Evolutionary conservation across 2,113 vertebrate genomes (phyloP), one percentile per base, ranked within the genome.

Genomic region (Cyprinodon variegatus): DNA sequence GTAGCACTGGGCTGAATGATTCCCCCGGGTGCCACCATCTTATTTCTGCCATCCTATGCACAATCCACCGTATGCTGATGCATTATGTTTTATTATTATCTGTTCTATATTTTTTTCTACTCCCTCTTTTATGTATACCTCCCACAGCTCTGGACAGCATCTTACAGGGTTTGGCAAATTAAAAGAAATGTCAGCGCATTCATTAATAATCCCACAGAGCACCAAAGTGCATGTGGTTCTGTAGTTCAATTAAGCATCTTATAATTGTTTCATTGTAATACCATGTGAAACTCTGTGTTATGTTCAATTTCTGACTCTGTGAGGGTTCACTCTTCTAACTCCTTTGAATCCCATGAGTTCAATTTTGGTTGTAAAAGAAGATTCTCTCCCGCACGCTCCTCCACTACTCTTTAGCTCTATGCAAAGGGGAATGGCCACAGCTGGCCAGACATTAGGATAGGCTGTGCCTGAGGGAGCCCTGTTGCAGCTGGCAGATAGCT

Each of bases 181-280:
- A 92, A 85, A 86, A 81, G 78, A 92, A 93, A 94, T 91, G 93
- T 92, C 91, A 93, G 72, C 64, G 83, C 87, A 89, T 94, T 93
- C 90, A 90, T 93, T 92, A 89, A 82, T 88, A 82, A 90, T 89
- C 86, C 88, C 83, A 71, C 87, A 38, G 81, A 88, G 85, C 53
- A 61, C 60, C 22, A 38, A 70, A 43, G 64, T n/a, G 65, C 88
- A 86, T 78, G 63, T 70, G 72, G 78, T 71, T 77, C 77, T 86
- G 81, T 81, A 48, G 80, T 76, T 75, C 67, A 70, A 77, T 88
- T 65, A 50, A 74, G 74, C 81, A 53, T 83, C 82, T 74, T 50
- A 62, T 81, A 85, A 74, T 61, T 72, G 70, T 84, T 80, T 81
- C 20, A 59, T 80, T 81, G 72, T 76, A 37, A 15, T 64, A 40